phyloP scores from a whole-genome alignment of 1,140 invertebrate genomes.

The Pseudomyrmex flavicornis region DNA sequence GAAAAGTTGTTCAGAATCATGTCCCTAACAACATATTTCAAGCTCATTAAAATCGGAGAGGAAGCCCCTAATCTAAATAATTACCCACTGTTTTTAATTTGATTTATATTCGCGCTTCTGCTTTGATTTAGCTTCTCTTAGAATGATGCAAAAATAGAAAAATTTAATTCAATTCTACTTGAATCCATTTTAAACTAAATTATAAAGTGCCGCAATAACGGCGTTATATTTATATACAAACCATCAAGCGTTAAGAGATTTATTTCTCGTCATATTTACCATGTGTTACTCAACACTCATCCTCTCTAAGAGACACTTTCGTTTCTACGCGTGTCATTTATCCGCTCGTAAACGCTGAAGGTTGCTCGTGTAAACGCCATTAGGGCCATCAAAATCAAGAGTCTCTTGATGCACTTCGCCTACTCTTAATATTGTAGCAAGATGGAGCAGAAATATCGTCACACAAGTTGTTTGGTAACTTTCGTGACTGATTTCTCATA shows the following conservation, averaged over 20 bases:
- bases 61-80: no score
- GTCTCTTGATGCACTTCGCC: background rate
- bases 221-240: conserved; percentile 3
- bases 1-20: no score
- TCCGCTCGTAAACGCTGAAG: conserved; percentile 48
- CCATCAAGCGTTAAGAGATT: conserved; percentile 45
- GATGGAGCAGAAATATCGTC: background rate
- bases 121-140: background rate
- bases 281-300: conserved; percentile 11
- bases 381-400: conserved; percentile 48
- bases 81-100: background rate
- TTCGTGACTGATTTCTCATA: background rate
- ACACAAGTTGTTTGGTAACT: background rate
- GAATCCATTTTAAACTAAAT: background rate
- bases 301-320: background rate
- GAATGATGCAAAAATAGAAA: no score
- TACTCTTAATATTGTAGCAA: background rate
- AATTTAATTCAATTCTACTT: background rate
- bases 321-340: conserved; percentile 13
- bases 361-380: conserved; percentile 35
- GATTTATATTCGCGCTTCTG: background rate
- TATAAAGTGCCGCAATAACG: background rate
- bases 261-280: conserved; percentile 15
- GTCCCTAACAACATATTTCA: no score
- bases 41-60: no score